Evolutionary conservation across 1,140 invertebrate genomes (phyloP).

Genomic region (Zaprionus inermis): DNA sequence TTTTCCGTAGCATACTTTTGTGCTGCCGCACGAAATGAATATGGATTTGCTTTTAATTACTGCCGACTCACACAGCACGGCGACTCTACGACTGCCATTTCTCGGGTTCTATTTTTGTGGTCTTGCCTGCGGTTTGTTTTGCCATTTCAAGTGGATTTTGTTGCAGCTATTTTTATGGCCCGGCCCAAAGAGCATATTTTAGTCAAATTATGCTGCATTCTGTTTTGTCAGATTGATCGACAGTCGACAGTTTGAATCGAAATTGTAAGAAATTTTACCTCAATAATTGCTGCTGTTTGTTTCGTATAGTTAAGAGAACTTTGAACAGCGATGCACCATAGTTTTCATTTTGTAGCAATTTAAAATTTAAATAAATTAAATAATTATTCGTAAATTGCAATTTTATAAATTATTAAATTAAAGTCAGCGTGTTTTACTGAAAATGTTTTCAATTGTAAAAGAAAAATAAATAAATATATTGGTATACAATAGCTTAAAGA

Average conservation of each 20-base stretch:
- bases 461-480: no score
- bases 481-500: no score
- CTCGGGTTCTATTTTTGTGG: slow-evolving; percentile 31
- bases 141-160: slow-evolving; percentile 18
- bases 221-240: not conserved
- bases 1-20: slow-evolving; percentile 51
- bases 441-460: no score
- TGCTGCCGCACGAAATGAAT: slow-evolving; percentile 67
- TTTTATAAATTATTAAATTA: no score
- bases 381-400: no score
- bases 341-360: no score
- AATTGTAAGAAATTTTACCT: no score
- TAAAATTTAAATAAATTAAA: no score
- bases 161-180: slow-evolving; percentile 27
- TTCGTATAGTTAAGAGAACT: not conserved
- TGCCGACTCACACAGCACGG: slow-evolving; percentile 26
- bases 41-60: slow-evolving; percentile 82
- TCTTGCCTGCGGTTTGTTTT: slow-evolving; percentile 16
- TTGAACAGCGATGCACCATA: no score
- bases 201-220: slow-evolving; percentile 7
- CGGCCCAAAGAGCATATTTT: slow-evolving; percentile 11
- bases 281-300: no score
- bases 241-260: not conserved
- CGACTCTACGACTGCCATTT: slow-evolving; percentile 14
- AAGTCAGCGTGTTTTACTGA: no score